phyloP scores from a whole-genome alignment of 2,888 invertebrate species.

The Drosophila niveifrons region DNA sequence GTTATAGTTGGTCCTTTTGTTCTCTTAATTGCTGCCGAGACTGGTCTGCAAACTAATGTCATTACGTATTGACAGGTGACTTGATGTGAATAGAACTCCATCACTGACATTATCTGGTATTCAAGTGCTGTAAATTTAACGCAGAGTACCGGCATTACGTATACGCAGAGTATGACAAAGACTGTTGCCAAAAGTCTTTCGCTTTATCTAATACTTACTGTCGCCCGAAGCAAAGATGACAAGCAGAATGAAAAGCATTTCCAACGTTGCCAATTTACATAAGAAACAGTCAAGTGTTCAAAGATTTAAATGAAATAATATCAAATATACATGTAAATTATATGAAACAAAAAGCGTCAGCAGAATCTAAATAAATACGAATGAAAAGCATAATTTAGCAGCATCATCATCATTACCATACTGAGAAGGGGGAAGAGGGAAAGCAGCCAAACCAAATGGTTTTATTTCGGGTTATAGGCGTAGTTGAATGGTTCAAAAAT shows the following conservation, averaged over 20 bases:
- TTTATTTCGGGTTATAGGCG: conserved; percentile 13
- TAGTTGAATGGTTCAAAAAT: conserved; percentile 54
- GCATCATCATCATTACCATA: conserved; percentile 50
- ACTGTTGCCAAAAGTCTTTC: not conserved
- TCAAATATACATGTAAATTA: not conserved
- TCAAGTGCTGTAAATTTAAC: not conserved
- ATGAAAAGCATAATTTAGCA: conserved; percentile 52
- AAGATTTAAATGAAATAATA: not conserved
- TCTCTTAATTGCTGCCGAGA: conserved; percentile 15
- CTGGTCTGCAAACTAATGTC: not conserved
- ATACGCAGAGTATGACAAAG: not conserved
- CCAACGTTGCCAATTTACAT: conserved; percentile 11
- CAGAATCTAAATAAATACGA: conserved; percentile 23
- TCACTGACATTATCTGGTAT: not conserved
- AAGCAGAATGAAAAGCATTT: not conserved
- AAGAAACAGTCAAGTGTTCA: not conserved
- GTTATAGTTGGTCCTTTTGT: conserved; percentile 6
- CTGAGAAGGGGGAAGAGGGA: conserved; percentile 40
- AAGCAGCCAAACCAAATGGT: conserved; percentile 38
- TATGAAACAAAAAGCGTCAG: conserved; percentile 45
- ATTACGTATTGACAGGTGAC: not conserved
- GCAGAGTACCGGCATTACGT: not conserved
- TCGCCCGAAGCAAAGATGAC: not conserved
- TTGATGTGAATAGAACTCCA: not conserved
- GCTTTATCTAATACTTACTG: conserved; percentile 29